Evolutionary conservation across 2,113 vertebrate species (phyloP).

Genomic region (Gobiocypris rarus): DNA sequence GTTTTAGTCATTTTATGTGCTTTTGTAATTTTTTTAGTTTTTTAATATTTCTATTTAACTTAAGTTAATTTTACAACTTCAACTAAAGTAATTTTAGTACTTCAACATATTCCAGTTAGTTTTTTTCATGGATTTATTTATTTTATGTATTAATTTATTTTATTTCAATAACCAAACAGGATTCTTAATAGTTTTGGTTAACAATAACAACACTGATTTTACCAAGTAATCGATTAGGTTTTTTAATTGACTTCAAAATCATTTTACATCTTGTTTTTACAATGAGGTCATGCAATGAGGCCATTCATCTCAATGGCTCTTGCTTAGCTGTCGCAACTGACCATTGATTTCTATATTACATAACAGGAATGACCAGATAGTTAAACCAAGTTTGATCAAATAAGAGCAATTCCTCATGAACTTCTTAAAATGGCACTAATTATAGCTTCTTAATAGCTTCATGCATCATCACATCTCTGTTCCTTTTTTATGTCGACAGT

Average conservation of each 20-base stretch:
- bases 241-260: background rate
- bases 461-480: background rate
- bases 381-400: background rate
- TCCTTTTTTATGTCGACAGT: conserved; percentile 72
- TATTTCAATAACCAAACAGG: background rate
- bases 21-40: background rate
- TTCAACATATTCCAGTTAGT: background rate
- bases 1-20: background rate
- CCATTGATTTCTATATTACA: background rate
- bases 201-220: background rate
- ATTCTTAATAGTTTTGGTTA: background rate
- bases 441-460: background rate
- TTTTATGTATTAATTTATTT: background rate
- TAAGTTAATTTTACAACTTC: background rate
- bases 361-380: background rate
- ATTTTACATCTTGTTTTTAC: too few species aligned
- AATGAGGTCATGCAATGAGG: too few species aligned
- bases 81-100: background rate
- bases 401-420: background rate
- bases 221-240: background rate
- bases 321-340: background rate
- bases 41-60: background rate
- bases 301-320: background rate
- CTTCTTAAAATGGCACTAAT: background rate
- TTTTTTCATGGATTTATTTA: background rate